A percentile compares a stretch with the other conserved stretches of the same genome.
phyloP scores from a whole-genome alignment of 2,888 invertebrate genomes.

The Drosophila kuntzei region DNA sequence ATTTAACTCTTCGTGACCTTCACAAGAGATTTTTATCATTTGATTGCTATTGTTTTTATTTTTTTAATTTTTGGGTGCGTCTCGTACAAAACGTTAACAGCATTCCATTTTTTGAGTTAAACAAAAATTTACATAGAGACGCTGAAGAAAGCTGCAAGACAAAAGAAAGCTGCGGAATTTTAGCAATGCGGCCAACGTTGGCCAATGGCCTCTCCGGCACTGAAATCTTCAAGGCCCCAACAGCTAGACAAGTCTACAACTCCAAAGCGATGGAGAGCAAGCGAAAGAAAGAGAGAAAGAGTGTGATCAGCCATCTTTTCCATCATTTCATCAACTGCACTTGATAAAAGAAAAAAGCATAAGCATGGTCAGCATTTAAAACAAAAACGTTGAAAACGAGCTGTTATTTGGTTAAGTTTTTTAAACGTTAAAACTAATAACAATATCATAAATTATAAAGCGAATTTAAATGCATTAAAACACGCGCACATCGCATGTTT shows the following conservation, averaged over 20 bases:
- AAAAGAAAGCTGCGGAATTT: slow-evolving; percentile 78
- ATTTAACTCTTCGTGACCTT: slow-evolving; percentile 37
- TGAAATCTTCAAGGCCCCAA: slow-evolving; percentile 15
- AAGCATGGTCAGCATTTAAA: slow-evolving; percentile 15
- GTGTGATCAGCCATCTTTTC: slow-evolving; percentile 12
- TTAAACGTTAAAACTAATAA: slow-evolving; percentile 38
- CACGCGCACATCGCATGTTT: slow-evolving; percentile 59
- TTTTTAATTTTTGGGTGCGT: slow-evolving; percentile 30
- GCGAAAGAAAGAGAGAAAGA: neutral
- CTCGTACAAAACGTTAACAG: slow-evolving; percentile 13
- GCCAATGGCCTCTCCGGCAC: slow-evolving; percentile 53
- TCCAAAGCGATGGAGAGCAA: neutral
- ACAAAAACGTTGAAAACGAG: slow-evolving; percentile 30
- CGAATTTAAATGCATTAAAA: slow-evolving; percentile 64
- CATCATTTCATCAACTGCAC: slow-evolving; percentile 10
- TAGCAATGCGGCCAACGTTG: slow-evolving; percentile 72
- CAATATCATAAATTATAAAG: slow-evolving; percentile 59
- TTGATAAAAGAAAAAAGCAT: slow-evolving; percentile 24
- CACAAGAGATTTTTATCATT: slow-evolving; percentile 20
- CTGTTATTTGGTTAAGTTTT: slow-evolving; percentile 21
- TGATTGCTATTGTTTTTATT: neutral
- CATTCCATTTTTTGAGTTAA: slow-evolving; percentile 1
- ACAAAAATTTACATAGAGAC: slow-evolving; percentile 39
- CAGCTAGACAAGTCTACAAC: slow-evolving; percentile 19
- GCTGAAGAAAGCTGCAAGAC: slow-evolving; percentile 63